These are phyloP conservation scores for Diprion similis DNA, from an alignment of 1,140 invertebrate species.

Conservation along the genomic window DNA sequence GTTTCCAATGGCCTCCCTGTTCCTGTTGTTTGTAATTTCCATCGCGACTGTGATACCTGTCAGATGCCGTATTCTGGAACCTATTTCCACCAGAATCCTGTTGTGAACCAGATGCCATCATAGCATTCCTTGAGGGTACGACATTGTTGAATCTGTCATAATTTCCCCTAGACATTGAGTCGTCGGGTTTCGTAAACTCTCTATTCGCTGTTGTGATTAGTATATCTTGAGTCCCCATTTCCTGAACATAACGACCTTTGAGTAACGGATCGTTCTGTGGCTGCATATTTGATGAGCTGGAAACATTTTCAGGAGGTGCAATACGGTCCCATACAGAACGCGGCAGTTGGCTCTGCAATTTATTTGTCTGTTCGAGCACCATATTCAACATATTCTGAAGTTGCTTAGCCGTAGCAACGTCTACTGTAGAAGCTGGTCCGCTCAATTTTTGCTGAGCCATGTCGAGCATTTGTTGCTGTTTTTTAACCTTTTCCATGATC, in stretches of 20 bases:
- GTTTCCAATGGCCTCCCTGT: constrained; percentile 19
- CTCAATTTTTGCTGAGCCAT: constrained; percentile 50
- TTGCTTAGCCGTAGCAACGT: constrained; percentile 51
- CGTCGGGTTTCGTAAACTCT: constrained; percentile 27
- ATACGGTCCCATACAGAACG: constrained; percentile 58
- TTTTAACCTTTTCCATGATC: constrained; percentile 34
- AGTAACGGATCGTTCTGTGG: constrained; percentile 27
- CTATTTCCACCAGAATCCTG: background rate
- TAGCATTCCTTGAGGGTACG: no score
- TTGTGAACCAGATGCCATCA: background rate
- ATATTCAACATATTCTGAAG: constrained; percentile 53
- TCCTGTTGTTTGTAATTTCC: background rate
- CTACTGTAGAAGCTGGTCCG: constrained; percentile 36
- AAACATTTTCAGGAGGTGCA: constrained; percentile 39
- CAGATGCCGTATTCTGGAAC: background rate
- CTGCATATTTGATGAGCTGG: background rate
- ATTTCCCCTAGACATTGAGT: constrained; percentile 39
- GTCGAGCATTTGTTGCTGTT: constrained; percentile 53
- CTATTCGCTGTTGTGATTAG: constrained; percentile 49
- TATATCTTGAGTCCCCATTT: constrained; percentile 43
- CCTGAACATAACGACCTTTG: constrained; percentile 48
- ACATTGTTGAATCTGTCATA: constrained; percentile 26
- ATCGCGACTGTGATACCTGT: constrained; percentile 18
- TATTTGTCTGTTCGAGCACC: constrained; percentile 54
- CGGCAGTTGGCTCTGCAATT: constrained; percentile 52